phyloP scores from a whole-genome alignment of 2,888 invertebrate genomes.

The Neoaliturus tenellus region DNA sequence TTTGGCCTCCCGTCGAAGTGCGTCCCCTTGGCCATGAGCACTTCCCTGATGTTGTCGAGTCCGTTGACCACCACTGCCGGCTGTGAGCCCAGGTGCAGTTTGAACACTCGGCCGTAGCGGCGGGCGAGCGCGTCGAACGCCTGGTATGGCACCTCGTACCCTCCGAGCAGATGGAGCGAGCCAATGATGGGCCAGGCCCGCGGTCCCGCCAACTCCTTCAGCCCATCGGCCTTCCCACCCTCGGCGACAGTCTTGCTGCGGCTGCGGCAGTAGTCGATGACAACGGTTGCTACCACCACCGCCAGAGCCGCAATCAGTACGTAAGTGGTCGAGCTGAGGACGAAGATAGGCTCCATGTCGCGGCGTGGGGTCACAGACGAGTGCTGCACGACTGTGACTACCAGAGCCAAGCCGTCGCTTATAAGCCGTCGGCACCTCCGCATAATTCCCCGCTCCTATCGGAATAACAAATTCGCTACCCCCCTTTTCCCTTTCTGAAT shows the following conservation, averaged over 20 bases:
- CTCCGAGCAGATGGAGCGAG: constrained; percentile 75
- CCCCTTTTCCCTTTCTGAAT: constrained; percentile 61
- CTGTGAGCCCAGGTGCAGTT: constrained; percentile 75
- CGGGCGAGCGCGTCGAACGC: constrained; percentile 75
- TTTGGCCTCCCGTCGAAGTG: constrained; percentile 81
- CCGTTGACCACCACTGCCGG: constrained; percentile 78
- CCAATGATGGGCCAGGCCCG: constrained; percentile 76
- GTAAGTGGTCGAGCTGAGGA: constrained; percentile 45
- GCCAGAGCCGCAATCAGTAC: constrained; percentile 10
- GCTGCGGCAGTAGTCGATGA: constrained; percentile 24
- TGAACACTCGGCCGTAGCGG: constrained; percentile 76
- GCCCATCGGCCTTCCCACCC: neutral
- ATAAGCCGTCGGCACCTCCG: neutral
- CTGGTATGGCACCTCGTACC: constrained; percentile 78
- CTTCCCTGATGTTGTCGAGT: constrained; percentile 77
- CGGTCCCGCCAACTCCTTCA: constrained; percentile 72
- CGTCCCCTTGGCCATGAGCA: constrained; percentile 76
- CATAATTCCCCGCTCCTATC: constrained; percentile 14
- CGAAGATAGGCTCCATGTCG: constrained; percentile 46
- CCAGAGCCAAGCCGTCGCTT: neutral
- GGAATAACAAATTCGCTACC: constrained; percentile 60
- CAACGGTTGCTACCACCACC: neutral
- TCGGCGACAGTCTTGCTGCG: neutral
- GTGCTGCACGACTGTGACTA: constrained; percentile 21
- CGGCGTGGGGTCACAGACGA: neutral